Evolutionary conservation across 2,797 vertebrate species (phyloP).

Genomic region (Bufotes viridis): DNA sequence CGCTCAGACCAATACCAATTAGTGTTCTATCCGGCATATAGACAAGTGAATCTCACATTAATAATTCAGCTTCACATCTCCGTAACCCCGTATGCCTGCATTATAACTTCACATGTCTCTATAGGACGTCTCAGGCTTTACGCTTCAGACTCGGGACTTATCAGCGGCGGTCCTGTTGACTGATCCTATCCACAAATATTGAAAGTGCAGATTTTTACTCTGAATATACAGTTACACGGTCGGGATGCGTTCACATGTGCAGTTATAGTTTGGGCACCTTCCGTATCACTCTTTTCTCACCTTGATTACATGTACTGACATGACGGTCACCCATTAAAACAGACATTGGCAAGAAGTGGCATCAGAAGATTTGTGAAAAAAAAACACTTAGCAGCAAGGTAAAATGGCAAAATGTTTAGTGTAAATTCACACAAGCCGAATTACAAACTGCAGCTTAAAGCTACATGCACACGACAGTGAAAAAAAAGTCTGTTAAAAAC

Average conservation of each 20-base stretch:
- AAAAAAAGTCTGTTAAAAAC: too few relatives aligned
- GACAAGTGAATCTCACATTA: slow-evolving; percentile 14
- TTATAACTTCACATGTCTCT: neutral
- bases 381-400: too few relatives aligned
- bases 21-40: neutral
- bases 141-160: neutral
- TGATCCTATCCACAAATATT: neutral
- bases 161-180: neutral
- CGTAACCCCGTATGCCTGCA: slow-evolving; percentile 11
- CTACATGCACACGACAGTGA: too few relatives aligned
- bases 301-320: neutral
- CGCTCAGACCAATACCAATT: slow-evolving; percentile 13
- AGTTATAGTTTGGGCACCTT: neutral
- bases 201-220: neutral
- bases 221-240: neutral
- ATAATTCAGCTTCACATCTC: slow-evolving; percentile 35
- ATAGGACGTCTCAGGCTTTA: neutral
- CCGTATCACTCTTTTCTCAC: neutral
- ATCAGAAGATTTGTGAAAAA: neutral
- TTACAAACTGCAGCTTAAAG: too few relatives aligned
- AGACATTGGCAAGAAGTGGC: neutral
- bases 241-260: neutral
- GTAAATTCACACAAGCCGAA: too few relatives aligned
- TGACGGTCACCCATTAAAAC: neutral
- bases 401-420: too few relatives aligned